Evolutionary conservation across 2,113 vertebrate species (phyloP).

Genomic region (Callipepla squamata): DNA sequence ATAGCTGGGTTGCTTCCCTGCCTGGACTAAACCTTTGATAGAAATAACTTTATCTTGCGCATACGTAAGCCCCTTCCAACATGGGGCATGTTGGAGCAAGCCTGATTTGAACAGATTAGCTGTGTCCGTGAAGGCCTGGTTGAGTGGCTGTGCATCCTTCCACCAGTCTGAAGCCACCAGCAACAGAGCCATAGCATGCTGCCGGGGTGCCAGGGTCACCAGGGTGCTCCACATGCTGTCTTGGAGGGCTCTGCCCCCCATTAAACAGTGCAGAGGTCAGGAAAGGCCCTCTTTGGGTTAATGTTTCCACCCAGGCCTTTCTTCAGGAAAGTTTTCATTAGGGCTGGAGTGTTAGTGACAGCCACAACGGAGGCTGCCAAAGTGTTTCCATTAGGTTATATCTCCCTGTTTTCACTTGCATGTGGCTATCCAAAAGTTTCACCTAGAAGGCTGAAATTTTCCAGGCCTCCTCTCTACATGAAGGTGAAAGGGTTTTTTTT

Average conservation of each 20-base stretch:
- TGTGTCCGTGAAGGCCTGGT: neutral
- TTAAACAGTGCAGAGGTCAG: neutral
- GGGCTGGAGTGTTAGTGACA: constrained; percentile 11
- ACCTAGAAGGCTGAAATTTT: constrained; percentile 63
- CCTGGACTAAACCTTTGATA: neutral
- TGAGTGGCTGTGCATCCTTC: neutral
- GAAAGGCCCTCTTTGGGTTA: neutral
- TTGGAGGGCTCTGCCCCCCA: neutral
- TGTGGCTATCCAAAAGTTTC: constrained; percentile 53
- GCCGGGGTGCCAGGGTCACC: neutral
- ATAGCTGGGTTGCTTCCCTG: neutral
- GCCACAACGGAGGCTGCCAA: constrained; percentile 21
- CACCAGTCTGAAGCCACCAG: neutral
- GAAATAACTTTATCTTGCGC: neutral
- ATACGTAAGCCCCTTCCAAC: neutral
- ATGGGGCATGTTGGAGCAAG: neutral
- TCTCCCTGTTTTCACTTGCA: constrained; percentile 48
- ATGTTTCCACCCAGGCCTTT: neutral
- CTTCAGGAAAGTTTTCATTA: constrained; percentile 71
- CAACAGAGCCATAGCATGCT: neutral
- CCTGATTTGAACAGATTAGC: neutral
- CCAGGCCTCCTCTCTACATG: constrained; percentile 36
- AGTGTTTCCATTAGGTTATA: constrained; percentile 66
- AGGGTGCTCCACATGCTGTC: rapidly evolving
- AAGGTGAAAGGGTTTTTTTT: neutral